Conservation (phyloP, 92 coral and sea anemone genomes). For the Siderastrea radians region DNA sequence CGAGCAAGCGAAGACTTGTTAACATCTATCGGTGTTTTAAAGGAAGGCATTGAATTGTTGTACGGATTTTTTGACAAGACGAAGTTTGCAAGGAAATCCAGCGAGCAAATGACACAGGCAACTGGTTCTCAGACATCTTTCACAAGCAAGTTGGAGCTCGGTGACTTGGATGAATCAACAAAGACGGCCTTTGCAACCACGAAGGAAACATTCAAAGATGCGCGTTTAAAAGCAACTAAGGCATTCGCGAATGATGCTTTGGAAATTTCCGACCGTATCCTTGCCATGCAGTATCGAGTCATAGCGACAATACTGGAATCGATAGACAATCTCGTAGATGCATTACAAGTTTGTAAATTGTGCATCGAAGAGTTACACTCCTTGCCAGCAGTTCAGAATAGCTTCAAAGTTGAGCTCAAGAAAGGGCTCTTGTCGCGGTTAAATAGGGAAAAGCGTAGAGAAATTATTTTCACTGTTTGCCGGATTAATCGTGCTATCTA, state of each 20-base stretch:
- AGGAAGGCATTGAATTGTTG: not conserved
- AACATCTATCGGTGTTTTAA: not conserved
- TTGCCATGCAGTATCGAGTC: conserved; percentile 10
- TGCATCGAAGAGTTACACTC: conserved; percentile 45
- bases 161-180: not conserved
- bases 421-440: conserved; percentile 6
- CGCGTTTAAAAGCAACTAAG: conserved; percentile 45
- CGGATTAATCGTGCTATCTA: conserved; percentile 21
- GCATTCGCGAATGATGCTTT: conserved; percentile 60
- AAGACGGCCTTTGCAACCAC: not conserved
- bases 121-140: not conserved
- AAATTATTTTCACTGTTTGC: conserved; percentile 22
- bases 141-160: not conserved
- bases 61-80: not conserved
- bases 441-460: conserved; percentile 19
- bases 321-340: conserved; percentile 1
- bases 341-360: conserved; percentile 15
- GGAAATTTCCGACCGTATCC: conserved; percentile 34
- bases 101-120: not conserved
- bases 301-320: conserved; percentile 55
- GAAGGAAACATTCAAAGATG: conserved; percentile 29
- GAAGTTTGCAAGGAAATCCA: not conserved
- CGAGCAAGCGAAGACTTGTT: not conserved
- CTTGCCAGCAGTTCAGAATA: conserved; percentile 33
- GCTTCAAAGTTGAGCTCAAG: not conserved